Conservation (phyloP, 2,113 vertebrate species). For the Coreoperca whiteheadi region DNA sequence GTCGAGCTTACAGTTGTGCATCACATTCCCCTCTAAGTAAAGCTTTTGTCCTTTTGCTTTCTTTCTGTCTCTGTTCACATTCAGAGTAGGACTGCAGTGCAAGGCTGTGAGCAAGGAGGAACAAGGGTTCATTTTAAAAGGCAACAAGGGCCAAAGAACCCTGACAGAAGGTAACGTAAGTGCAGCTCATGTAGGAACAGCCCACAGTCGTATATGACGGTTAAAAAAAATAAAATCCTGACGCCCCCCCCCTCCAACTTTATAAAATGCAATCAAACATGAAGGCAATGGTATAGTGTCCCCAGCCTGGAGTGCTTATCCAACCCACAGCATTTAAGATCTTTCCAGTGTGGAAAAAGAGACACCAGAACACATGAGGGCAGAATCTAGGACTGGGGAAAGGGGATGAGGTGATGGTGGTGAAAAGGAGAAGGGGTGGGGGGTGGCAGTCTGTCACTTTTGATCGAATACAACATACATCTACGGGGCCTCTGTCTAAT, state of each 20-base stretch:
- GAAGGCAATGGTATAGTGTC: slow-evolving; percentile 26
- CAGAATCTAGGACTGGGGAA: slow-evolving; percentile 12
- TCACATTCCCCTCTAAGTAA: background rate
- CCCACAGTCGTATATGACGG: slow-evolving; percentile 3
- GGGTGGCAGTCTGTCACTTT: slow-evolving; percentile 32
- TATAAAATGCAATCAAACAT: slow-evolving; percentile 57
- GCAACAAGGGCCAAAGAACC: background rate
- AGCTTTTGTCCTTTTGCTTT: slow-evolving; percentile 24
- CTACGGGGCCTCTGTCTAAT: slow-evolving; percentile 31
- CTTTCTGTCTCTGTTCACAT: background rate
- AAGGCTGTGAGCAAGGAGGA: background rate
- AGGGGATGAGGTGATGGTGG: background rate
- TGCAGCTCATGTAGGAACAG: background rate
- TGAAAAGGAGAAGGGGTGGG: background rate
- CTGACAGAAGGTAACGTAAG: background rate
- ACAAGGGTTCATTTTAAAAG: slow-evolving; percentile 11
- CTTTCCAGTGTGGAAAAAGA: slow-evolving; percentile 60
- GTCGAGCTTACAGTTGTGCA: background rate
- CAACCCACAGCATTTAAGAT: slow-evolving; percentile 53
- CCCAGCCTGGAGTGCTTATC: slow-evolving; percentile 32
- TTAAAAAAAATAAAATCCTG: slow-evolving; percentile 14
- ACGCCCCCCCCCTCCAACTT: background rate
- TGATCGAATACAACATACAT: slow-evolving; percentile 50
- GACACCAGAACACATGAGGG: slow-evolving; percentile 32
- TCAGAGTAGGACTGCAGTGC: background rate